These are phyloP conservation scores for Acipenser oxyrinchus DNA, from an alignment of 2,797 vertebrate genomes.

Conservation along the genomic window DNA sequence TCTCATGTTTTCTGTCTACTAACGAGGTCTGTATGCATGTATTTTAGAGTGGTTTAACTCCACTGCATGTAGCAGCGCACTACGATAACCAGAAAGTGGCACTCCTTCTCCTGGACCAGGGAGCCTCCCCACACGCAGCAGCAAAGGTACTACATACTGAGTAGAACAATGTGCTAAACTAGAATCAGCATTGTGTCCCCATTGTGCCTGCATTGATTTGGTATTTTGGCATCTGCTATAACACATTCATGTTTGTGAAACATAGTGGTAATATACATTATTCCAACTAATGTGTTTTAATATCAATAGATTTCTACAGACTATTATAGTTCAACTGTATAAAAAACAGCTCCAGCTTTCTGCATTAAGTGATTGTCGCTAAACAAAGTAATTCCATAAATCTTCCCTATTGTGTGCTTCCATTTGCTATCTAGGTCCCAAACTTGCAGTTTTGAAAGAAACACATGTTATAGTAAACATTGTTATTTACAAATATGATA, in stretches of 20 bases:
- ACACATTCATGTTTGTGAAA: background rate
- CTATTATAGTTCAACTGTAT: too few species aligned
- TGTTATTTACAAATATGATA: too few species aligned
- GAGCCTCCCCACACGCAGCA: slow-evolving; percentile 76
- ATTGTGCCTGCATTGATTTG: background rate
- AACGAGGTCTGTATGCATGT: slow-evolving; percentile 45
- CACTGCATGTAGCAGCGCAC: slow-evolving; percentile 87
- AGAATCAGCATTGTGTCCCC: background rate
- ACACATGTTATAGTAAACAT: too few species aligned
- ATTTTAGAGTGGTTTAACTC: slow-evolving; percentile 86
- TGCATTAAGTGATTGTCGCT: too few species aligned
- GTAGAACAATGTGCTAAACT: background rate
- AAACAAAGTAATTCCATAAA: too few species aligned
- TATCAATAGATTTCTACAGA: too few species aligned
- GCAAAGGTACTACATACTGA: slow-evolving; percentile 74
- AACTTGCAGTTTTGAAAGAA: too few species aligned
- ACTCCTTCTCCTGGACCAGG: slow-evolving; percentile 83
- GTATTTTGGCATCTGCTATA: background rate
- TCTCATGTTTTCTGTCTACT: slow-evolving; percentile 6
- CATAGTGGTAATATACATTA: too few species aligned
- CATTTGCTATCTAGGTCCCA: too few species aligned
- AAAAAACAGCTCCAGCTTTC: too few species aligned
- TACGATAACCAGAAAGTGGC: slow-evolving; percentile 91
- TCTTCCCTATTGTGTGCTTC: too few species aligned
- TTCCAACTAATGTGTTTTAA: too few species aligned